A percentile compares a stretch with the other conserved stretches of the same genome.
Conservation (phyloP, 2,888 invertebrate genomes). For the Mimas tiliae region DNA sequence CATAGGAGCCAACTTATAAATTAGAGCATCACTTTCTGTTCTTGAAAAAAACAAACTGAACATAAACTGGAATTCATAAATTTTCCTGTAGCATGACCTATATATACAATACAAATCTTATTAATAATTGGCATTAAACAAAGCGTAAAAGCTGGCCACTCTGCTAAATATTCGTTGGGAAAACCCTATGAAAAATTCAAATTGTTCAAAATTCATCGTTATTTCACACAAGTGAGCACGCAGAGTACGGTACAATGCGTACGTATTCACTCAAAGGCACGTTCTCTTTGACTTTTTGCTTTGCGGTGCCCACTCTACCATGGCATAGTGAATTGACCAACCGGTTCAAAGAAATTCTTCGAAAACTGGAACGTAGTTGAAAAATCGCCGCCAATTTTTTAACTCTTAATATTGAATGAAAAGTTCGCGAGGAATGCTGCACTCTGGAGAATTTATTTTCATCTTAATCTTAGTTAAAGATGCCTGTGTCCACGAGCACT, state of each 20-base stretch:
- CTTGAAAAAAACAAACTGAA: neutral
- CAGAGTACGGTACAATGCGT: constrained; percentile 40
- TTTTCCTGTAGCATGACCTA: neutral
- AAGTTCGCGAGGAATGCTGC: constrained; percentile 33
- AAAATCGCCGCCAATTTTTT: constrained; percentile 45
- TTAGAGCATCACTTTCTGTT: too few relatives aligned
- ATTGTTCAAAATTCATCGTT: constrained; percentile 43
- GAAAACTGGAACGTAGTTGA: constrained; percentile 40
- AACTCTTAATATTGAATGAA: constrained; percentile 37
- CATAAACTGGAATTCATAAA: too few relatives aligned
- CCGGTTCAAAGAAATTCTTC: constrained; percentile 38
- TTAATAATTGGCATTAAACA: neutral
- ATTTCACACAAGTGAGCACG: constrained; percentile 41
- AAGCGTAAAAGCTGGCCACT: neutral
- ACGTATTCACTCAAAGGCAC: constrained; percentile 38
- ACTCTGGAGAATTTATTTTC: constrained; percentile 48
- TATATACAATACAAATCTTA: neutral
- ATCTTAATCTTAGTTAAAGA: constrained; percentile 47
- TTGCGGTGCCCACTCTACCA: constrained; percentile 33
- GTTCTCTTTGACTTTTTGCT: constrained; percentile 39
- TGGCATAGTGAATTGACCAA: constrained; percentile 40
- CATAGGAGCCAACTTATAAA: too few relatives aligned
- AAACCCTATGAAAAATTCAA: constrained; percentile 28
- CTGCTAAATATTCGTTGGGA: neutral
- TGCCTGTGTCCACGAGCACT: constrained; percentile 5